phyloP scores from a whole-genome alignment of 2,888 invertebrate species.

The Nemurella pictetii region DNA sequence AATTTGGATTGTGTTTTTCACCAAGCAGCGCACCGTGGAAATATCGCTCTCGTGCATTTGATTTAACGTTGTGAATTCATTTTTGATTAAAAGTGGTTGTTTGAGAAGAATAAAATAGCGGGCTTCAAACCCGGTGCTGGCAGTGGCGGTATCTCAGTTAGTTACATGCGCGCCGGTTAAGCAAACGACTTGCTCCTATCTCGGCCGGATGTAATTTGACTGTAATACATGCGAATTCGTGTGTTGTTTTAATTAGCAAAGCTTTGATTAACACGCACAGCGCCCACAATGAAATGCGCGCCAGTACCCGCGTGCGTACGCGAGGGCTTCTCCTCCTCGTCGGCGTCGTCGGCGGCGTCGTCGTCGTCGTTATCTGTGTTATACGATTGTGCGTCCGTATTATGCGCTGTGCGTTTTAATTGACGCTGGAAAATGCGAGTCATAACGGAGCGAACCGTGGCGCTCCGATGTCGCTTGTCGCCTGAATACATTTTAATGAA shows the following conservation, averaged over 20 bases:
- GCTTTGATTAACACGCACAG: not conserved
- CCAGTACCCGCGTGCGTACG: not conserved
- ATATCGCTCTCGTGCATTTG: not conserved
- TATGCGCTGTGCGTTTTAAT: not conserved
- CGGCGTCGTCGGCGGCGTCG: not conserved
- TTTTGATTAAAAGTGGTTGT: not conserved
- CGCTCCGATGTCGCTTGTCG: not conserved
- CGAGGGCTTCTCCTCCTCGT: no score
- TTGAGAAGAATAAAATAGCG: no score
- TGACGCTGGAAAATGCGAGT: not conserved
- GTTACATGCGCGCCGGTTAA: not conserved
- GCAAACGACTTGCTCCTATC: not conserved
- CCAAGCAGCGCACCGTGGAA: no score
- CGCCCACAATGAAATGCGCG: not conserved
- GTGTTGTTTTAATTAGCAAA: not conserved
- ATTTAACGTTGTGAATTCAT: not conserved
- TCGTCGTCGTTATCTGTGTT: no score
- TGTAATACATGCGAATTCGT: not conserved
- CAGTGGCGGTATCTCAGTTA: no score
- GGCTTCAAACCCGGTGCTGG: no score
- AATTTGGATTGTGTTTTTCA: no score
- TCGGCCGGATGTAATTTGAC: not conserved
- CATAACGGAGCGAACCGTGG: no score
- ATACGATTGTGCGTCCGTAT: not conserved
- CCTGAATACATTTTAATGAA: slow-evolving; percentile 16